Base-by-base conservation (phyloP, 2,113 vertebrate species). In the Noctilio leporinus region DNA sequence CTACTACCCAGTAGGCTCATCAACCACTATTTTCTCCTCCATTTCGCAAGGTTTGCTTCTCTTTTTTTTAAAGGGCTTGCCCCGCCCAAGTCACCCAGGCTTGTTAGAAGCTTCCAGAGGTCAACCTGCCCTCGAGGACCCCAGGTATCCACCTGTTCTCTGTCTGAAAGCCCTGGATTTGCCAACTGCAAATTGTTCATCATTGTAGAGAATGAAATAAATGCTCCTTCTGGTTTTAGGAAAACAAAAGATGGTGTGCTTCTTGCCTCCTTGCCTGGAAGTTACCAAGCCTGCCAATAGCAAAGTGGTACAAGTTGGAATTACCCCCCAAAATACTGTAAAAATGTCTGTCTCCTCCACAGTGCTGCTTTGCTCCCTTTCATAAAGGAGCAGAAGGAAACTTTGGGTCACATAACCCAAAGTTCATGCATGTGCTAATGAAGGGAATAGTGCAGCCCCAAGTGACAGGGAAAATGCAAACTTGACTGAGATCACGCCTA, bases 241-340 rank as follows among this genome's bases (percentile, higher is more conserved):
- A 88, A 89, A 90, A 92, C 80, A 94, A 83, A 97, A 87, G 51
- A 84, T 24, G 40, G 26, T 20, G 77, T 59, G 69, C 73, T 53
- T 28, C 62, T 88, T 43, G 77, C 85, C 73, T 53, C 28, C 62
- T 88, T 43, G 77, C 85, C 86, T 19, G 53, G 64, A 45, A 51
- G 35, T 78, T 64, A 33, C n/a, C 12, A 5, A 84, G 55, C 40
- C 70, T 95, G 69, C 75, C 95, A 84, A 93, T 89, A 77, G 76
- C 70, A 33, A 86, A 94, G 80, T 8, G 2, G 51, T 72, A 4
- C 69, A 51, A 91, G 85, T 57, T 65, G 51, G 51, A 78, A 93
- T 91, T n/a, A 40, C 38, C 40, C 40, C 53, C 5, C 17, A 89
- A 90, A 59, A 89, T 22, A 38, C 75, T 92, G 33, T 78, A 55